Evolutionary conservation across 2,888 invertebrate species (phyloP), one percentile per base, ranked within the genome.

Genomic region (Megalurothrips usitatus): DNA sequence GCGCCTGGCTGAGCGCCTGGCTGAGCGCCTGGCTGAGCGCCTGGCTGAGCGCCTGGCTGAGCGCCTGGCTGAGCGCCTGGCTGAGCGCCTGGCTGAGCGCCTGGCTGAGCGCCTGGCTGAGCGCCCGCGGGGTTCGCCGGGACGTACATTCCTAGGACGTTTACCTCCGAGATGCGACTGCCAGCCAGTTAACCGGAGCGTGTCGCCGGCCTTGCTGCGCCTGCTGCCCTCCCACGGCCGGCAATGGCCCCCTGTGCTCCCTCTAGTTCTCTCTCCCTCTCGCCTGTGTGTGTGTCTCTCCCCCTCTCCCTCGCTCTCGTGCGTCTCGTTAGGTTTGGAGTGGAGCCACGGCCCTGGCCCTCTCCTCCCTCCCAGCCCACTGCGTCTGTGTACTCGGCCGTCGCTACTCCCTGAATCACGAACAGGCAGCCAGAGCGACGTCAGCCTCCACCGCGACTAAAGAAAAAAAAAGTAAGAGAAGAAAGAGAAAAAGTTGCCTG

Each of bases 261-360:
- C 58, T 58, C 19, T 58, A 10, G 11, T 17, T n/a, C n/a, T 58
- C 58, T 19, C 58, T 58, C 17, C 17, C 58, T 58, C 58, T n/a
- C 58, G 6, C 58, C 58, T n/a, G 14, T n/a, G 14, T 17, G 34
- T 43, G 34, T 43, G 6, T 43, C 58, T 58, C 58, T 0, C 58
- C 58, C 14, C 58, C 58, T 58, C 17, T n/a, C 17, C 19, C 58
- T 58, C 17, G 58, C 58, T 58, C 58, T 58, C 58, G n/a, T 58
- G 58, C 58, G 58, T 58, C 58, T 58, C 58, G 58, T 58, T 58
- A 58, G 58, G 58, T 58, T 58, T 58, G n/a, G 58, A 58, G 58
- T 19, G 58, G 58, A 43, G 34, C 34, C 34, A 43, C 34, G 34
- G 34, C 34, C 34, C 34, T n/a, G 6, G 34, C 34, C 34, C 34